Conservation (phyloP, 64 coral and sea anemone genomes). For the Stichodactyla helianthus region DNA sequence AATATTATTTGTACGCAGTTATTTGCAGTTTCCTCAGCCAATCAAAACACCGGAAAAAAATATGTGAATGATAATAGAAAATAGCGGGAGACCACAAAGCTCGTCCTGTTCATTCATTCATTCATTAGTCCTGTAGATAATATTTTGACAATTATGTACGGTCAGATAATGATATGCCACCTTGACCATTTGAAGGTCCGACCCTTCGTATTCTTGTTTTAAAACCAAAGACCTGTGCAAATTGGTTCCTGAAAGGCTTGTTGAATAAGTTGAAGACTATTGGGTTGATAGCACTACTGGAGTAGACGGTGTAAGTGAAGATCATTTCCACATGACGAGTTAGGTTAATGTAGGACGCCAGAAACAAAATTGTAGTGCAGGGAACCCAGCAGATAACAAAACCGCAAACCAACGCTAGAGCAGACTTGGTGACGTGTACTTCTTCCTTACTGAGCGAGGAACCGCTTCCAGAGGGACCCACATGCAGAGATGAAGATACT, state of each 20-base stretch:
- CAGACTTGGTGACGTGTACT: constrained; percentile 12
- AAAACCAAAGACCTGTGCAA: neutral
- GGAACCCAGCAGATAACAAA: constrained; percentile 30
- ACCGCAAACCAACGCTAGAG: constrained; percentile 22
- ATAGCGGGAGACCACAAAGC: too few species aligned
- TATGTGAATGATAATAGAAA: too few species aligned
- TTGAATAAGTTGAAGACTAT: constrained; percentile 17
- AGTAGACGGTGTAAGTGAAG: constrained; percentile 3
- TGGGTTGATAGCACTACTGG: neutral
- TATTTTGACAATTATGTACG: neutral
- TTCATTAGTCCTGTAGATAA: too few species aligned
- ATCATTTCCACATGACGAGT: constrained; percentile 14
- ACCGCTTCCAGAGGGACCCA: neutral
- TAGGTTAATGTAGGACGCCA: neutral
- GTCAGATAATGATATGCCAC: neutral
- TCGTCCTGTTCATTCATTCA: too few species aligned
- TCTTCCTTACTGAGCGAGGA: neutral
- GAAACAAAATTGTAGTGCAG: neutral
- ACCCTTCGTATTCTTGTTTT: neutral
- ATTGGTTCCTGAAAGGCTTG: constrained; percentile 3
- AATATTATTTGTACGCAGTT: too few species aligned
- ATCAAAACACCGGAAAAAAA: too few species aligned
- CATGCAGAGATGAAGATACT: neutral
- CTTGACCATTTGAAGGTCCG: neutral
- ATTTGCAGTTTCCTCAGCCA: too few species aligned